These are phyloP conservation scores for Crocallis elinguaria DNA, from an alignment of 2,888 invertebrate species.

Conservation along the genomic window DNA sequence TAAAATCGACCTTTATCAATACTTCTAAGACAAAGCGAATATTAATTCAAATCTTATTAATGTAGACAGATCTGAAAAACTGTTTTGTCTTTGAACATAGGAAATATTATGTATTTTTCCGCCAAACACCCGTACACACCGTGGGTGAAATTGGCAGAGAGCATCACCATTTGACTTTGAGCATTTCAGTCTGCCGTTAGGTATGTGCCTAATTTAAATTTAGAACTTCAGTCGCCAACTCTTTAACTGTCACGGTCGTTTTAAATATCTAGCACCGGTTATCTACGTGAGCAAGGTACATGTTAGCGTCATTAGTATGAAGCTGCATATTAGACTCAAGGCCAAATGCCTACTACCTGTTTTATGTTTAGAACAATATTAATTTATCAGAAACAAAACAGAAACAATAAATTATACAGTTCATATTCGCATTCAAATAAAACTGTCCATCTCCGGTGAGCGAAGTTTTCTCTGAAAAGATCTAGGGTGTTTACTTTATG, in stretches of 20 bases:
- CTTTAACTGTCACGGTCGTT: constrained; percentile 42
- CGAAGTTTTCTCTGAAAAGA: constrained; percentile 36
- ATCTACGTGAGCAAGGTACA: constrained; percentile 34
- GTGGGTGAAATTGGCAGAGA: constrained; percentile 40
- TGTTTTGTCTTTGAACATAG: constrained; percentile 3
- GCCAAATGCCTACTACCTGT: constrained; percentile 12
- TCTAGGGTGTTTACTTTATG: constrained; percentile 42
- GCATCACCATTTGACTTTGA: constrained; percentile 39
- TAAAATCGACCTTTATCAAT: neutral
- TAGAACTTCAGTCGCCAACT: constrained; percentile 42
- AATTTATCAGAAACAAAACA: constrained; percentile 8
- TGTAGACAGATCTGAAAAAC: neutral
- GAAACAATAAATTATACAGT: constrained; percentile 24
- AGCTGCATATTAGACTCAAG: constrained; percentile 16
- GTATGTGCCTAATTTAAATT: constrained; percentile 41
- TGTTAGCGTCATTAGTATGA: constrained; percentile 24
- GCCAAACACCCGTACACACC: constrained; percentile 18
- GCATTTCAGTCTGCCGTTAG: constrained; percentile 39
- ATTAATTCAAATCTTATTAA: neutral
- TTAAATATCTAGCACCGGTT: constrained; percentile 38
- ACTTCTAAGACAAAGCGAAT: neutral
- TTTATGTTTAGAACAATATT: constrained; percentile 20
- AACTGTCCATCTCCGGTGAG: constrained; percentile 29
- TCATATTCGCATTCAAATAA: constrained; percentile 36
- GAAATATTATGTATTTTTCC: constrained; percentile 12